Conservation (phyloP, 2,113 vertebrate genomes). For the Engystomops pustulosus region DNA sequence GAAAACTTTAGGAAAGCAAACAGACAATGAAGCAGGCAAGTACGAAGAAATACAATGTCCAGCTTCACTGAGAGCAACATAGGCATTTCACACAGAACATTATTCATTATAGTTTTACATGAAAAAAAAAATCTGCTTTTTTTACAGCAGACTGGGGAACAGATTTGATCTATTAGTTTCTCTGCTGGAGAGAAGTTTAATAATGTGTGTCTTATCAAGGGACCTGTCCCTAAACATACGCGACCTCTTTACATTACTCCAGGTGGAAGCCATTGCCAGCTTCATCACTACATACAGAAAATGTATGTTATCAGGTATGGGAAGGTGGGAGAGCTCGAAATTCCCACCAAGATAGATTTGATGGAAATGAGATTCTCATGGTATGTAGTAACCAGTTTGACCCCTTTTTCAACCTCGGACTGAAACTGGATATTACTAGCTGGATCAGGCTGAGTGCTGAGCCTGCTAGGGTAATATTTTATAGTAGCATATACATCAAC, state of each 20-base stretch:
- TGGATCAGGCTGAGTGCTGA: constrained; percentile 28
- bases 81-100: neutral
- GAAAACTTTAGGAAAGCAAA: neutral
- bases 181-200: neutral
- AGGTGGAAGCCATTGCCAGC: constrained; percentile 39
- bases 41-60: neutral
- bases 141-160: neutral
- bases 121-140: neutral
- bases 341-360: constrained; percentile 4
- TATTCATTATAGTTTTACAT: neutral
- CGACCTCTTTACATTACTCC: neutral
- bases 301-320: constrained; percentile 2
- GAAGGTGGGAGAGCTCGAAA: constrained; percentile 1
- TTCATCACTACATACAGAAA: neutral
- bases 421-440: constrained; percentile 55
- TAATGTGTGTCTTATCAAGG: neutral
- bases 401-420: constrained; percentile 12
- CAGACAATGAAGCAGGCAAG: neutral
- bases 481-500: constrained; percentile 49
- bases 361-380: constrained; percentile 34
- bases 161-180: constrained; percentile 13
- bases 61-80: neutral
- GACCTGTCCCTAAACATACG: constrained; percentile 2
- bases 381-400: constrained; percentile 49
- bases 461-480: constrained; percentile 33